Conservation (phyloP, 1,140 invertebrate genomes). For the Saccostrea echinata region DNA sequence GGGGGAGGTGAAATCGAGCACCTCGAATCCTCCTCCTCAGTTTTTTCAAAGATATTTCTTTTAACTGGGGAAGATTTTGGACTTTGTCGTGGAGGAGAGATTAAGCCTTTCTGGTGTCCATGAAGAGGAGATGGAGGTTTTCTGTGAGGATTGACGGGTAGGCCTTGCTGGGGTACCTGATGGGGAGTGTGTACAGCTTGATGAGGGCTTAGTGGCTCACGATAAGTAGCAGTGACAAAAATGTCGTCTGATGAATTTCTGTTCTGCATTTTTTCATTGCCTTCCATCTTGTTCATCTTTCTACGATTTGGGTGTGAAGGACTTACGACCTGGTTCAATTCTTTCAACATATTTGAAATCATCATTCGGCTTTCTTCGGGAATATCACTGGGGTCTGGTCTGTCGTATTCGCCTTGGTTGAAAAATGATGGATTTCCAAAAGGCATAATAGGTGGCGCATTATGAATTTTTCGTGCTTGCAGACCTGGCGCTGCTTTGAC, state of each 20-base stretch:
- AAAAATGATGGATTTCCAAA: background rate
- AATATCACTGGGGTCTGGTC: slow-evolving; percentile 56
- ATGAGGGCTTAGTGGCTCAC: slow-evolving; percentile 67
- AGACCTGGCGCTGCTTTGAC: slow-evolving; percentile 63
- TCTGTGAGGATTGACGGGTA: slow-evolving; percentile 59
- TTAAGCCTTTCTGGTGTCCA: background rate
- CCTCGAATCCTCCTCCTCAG: background rate
- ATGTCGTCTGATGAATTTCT: slow-evolving; percentile 62
- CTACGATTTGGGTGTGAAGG: slow-evolving; percentile 62
- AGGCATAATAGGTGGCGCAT: background rate
- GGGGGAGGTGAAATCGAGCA: slow-evolving; percentile 44
- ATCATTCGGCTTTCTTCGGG: slow-evolving; percentile 62
- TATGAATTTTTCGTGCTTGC: slow-evolving; percentile 53
- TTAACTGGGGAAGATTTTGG: background rate
- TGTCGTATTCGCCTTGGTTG: slow-evolving; percentile 40
- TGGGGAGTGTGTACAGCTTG: slow-evolving; percentile 47
- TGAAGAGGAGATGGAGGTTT: slow-evolving; percentile 58
- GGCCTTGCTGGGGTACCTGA: slow-evolving; percentile 46
- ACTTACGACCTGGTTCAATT: slow-evolving; percentile 62
- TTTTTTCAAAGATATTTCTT: background rate
- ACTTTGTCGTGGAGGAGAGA: background rate
- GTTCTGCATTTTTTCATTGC: background rate
- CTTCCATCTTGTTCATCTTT: slow-evolving; percentile 36
- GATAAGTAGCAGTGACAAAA: slow-evolving; percentile 72
- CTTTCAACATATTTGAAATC: slow-evolving; percentile 67